phyloP scores from a whole-genome alignment of 2,797 vertebrate genomes.

The Cynopterus sphinx region DNA sequence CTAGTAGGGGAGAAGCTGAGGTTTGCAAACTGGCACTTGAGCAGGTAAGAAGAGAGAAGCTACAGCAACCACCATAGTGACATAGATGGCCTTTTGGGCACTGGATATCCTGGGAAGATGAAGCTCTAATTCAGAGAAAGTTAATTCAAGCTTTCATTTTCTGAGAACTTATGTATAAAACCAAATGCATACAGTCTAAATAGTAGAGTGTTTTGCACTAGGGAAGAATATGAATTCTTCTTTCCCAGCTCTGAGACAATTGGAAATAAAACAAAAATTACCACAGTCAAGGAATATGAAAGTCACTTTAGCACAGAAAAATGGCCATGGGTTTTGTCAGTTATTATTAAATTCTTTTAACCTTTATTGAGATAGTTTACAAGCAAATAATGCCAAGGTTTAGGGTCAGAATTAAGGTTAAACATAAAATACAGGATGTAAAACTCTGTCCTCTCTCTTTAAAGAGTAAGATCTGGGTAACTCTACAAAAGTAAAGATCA shows the following conservation, averaged over 20 bases:
- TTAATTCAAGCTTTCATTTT: neutral
- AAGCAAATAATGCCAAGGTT: neutral
- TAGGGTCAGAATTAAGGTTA: neutral
- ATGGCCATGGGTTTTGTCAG: neutral
- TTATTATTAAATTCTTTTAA: neutral
- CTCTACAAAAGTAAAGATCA: neutral
- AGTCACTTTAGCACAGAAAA: neutral
- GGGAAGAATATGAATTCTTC: neutral
- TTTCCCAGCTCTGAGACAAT: neutral
- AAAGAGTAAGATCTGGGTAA: neutral
- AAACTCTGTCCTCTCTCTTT: neutral
- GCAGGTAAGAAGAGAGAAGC: neutral
- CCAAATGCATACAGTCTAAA: neutral
- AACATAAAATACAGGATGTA: neutral
- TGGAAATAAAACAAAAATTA: neutral
- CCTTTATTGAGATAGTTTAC: neutral
- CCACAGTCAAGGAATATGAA: neutral
- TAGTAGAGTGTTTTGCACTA: neutral
- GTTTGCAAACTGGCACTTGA: neutral
- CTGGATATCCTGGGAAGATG: neutral
- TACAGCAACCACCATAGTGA: neutral
- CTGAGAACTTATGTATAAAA: neutral
- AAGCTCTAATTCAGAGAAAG: neutral
- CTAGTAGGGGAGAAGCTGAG: neutral
- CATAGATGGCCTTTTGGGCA: neutral